Base-by-base conservation (phyloP, 2,113 vertebrate species). In the Nesoenas mayeri region DNA sequence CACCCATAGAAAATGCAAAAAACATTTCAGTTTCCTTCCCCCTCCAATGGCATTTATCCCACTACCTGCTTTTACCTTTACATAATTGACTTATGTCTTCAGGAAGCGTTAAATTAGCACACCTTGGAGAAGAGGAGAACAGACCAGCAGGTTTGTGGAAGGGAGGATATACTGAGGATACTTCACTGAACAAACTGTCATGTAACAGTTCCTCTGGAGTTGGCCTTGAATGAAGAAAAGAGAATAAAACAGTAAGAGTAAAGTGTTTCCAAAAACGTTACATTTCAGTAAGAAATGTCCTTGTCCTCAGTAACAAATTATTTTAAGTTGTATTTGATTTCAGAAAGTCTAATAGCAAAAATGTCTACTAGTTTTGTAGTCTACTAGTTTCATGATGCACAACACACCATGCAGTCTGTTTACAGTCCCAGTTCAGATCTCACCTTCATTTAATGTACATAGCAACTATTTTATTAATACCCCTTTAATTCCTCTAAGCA, bases 71-170 rank as follows among this genome's bases (percentile, higher is more conserved):
- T 79, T 97, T 98, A 99, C 99, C 99, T 99, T 99, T 98, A 96
- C 98, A 99, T 66, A 99, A 97, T 64, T 99, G 98, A 95, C 95
- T 98, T 98, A 99, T 99, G 97, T 99, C 99, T 22, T 99, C 99
- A 60, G 99, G 99, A 70, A 99, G 98, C 34, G 98, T 98, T 93
- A 99, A 97, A 94, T 98, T 97, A 93, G 99, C 99, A 97, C 99
- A 99, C 92, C 99, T 98, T 78, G 99, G 97, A 69, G 98, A 98
- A n/a, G 99, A 98, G 7, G 99, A 99, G 95, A 99, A 99, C 32
- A 99, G 97, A 94, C 97, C 92, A n/a, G 98, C 96, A 48, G 99
- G 98, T 92, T 98, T 98, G 85, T 97, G 97, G 95, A 98, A 99
- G 12, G 98, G 96, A 11, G 95, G 96, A 79, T 99, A 99, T 51